phyloP scores from a whole-genome alignment of 1,140 invertebrate genomes.

The Drosophila leontia region DNA sequence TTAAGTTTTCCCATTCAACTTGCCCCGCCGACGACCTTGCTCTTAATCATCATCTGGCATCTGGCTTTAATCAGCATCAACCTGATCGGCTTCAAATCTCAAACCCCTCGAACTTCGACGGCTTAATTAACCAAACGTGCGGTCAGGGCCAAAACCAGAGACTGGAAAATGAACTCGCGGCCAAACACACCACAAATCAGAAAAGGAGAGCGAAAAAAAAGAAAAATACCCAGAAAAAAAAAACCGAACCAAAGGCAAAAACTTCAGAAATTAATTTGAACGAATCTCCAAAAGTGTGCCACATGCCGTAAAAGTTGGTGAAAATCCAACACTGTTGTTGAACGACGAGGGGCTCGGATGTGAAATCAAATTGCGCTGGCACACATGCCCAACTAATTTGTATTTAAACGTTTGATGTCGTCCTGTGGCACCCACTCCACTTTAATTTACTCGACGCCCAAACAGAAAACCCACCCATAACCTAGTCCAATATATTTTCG shows the following conservation, averaged over 20 bases:
- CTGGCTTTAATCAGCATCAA: slow-evolving; percentile 27
- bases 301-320: slow-evolving; percentile 49
- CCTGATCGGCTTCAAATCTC: slow-evolving; percentile 24
- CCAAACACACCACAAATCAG: slow-evolving; percentile 26
- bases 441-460: not conserved
- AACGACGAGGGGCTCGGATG: slow-evolving; percentile 3
- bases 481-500: slow-evolving; percentile 25
- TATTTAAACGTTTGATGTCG: slow-evolving; percentile 67
- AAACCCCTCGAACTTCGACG: slow-evolving; percentile 11
- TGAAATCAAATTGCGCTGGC: slow-evolving; percentile 47
- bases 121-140: slow-evolving; percentile 50
- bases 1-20: slow-evolving; percentile 45
- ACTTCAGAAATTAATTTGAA: slow-evolving; percentile 45
- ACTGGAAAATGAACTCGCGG: slow-evolving; percentile 40
- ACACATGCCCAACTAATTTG: slow-evolving; percentile 66
- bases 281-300: slow-evolving; percentile 53
- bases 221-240: not conserved
- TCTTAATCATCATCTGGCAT: not conserved
- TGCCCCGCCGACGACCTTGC: slow-evolving; percentile 10
- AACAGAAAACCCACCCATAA: not conserved
- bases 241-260: slow-evolving; percentile 14
- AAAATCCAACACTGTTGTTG: slow-evolving; percentile 20
- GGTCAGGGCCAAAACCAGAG: slow-evolving; percentile 45
- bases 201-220: not conserved
- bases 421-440: slow-evolving; percentile 4